phyloP scores from a whole-genome alignment of 2,113 vertebrate genomes.

The Chunga burmeisteri region DNA sequence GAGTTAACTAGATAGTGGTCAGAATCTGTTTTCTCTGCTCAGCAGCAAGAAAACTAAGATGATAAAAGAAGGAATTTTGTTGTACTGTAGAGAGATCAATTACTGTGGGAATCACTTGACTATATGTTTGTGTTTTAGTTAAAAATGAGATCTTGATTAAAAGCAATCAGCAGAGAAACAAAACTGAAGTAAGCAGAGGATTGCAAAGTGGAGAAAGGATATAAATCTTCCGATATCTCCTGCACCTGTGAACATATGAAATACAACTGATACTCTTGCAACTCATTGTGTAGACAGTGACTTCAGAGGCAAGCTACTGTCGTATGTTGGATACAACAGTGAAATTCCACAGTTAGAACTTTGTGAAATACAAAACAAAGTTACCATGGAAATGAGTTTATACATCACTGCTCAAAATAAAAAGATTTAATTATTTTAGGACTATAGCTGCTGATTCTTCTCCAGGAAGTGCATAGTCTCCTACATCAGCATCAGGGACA shows the following conservation, averaged over 20 bases:
- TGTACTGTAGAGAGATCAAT: not conserved
- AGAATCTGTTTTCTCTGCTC: not conserved
- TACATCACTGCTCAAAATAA: not conserved
- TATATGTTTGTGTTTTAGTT: not conserved
- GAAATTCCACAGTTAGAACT: not conserved
- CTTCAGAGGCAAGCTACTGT: not conserved
- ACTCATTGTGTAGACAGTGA: not conserved
- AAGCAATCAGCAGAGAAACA: not conserved
- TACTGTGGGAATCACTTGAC: not conserved
- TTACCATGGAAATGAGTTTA: not conserved
- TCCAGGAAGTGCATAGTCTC: not conserved
- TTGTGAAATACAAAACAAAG: not conserved
- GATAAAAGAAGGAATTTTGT: not conserved
- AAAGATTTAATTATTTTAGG: not conserved
- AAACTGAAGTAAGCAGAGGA: not conserved
- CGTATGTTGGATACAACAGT: not conserved
- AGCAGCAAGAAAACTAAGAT: not conserved
- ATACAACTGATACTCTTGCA: not conserved
- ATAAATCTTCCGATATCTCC: not conserved
- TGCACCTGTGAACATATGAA: not conserved
- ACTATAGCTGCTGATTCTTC: not conserved
- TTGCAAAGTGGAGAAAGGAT: not conserved
- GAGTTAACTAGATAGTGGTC: not conserved
- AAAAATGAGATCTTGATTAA: not conserved
- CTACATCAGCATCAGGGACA: not conserved